These are phyloP conservation scores for Phalanger gymnotis DNA, from an alignment of 2,797 vertebrate species.

Conservation along the genomic window DNA sequence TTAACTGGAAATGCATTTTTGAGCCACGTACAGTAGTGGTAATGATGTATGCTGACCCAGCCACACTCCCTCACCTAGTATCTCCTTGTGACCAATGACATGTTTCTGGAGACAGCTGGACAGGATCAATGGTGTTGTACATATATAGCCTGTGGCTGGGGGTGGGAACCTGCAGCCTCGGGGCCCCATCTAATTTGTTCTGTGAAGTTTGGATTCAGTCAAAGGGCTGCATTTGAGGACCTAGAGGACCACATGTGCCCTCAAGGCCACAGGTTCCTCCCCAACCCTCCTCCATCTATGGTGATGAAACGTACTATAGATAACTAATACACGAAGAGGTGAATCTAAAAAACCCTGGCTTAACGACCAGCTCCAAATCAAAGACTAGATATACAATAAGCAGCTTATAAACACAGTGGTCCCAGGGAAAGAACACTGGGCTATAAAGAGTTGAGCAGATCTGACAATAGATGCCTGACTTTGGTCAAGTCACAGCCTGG, in stretches of 20 bases:
- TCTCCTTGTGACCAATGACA: background rate
- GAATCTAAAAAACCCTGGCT: background rate
- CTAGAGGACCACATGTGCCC: no score
- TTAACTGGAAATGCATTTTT: background rate
- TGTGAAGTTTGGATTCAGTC: no score
- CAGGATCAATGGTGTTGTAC: constrained; percentile 5
- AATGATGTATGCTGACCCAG: background rate
- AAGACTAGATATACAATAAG: background rate
- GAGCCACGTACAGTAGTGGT: background rate
- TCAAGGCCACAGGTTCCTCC: no score
- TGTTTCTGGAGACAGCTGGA: background rate
- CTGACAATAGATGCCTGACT: background rate
- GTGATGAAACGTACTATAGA: background rate
- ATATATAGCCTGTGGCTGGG: no score
- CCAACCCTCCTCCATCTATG: no score
- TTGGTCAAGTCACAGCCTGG: background rate
- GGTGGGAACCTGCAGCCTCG: no score
- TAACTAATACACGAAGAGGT: background rate
- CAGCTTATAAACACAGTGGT: background rate
- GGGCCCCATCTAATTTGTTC: no score
- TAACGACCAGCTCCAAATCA: background rate
- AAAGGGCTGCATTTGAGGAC: no score
- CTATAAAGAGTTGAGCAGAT: background rate
- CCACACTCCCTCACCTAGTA: background rate
- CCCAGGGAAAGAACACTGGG: background rate